Base-by-base conservation (phyloP, 2,888 invertebrate species). In the Amiota communis region DNA sequence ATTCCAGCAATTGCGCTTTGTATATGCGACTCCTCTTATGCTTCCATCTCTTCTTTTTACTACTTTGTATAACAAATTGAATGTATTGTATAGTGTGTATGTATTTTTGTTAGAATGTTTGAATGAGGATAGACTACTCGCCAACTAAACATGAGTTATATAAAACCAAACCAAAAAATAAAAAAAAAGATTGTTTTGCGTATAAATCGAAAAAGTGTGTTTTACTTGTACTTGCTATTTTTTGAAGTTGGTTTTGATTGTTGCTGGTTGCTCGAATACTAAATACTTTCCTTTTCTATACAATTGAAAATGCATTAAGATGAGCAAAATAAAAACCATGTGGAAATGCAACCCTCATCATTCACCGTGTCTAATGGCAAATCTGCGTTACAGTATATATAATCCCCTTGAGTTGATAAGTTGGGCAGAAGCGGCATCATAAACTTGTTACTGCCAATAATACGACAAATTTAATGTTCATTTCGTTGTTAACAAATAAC, bases 391-490 rank as follows among this genome's bases (percentile, higher is more conserved):
- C 36, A 36, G 36, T 36, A 36, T 6, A 36, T 36, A 86, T 87
- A 88, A 89, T 89, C 87, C 85, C 78, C 81, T 61, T 68, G 87
- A 88, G 87, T 87, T 88, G 88, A 89, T 87, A 85, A 87, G 85
- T 84, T 87, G 89, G 90, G 89, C 88, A 88, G 89, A 81, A 36
- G 36, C 3, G 36, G 36, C 36, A 36, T 36, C 3, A 88, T 89
- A 88, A 89, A 89, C 88, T 88, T 88, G 89, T 89, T 88, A 89
- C 87, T 86, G 87, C 86, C 88, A 89, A 88, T 89, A 89, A 89
- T 89, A 88, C 88, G 88, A 89, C 88, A 89, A 89, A 89, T 89
- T 89, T 89, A 88, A 84, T 88, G 88, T 85, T 86, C 88, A 88
- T 85, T 87, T 89, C 82, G 82, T 81, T 82, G 87, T 81, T 84